Evolutionary conservation across 2,888 invertebrate species (phyloP).

Genomic region (Neoaliturus tenellus): DNA sequence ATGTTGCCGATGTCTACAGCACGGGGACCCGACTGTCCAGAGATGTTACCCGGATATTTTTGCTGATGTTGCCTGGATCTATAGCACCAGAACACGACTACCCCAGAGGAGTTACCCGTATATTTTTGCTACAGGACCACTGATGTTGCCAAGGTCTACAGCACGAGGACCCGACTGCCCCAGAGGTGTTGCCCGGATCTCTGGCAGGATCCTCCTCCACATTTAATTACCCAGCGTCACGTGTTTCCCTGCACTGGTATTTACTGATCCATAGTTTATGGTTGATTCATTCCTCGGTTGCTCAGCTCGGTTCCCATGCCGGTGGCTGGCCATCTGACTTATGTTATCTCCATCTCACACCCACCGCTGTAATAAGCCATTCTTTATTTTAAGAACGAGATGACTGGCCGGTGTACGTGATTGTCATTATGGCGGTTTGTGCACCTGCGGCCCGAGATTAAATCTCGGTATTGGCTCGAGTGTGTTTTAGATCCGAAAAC

Average conservation of each 20-base stretch:
- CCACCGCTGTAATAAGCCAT: constrained; percentile 39
- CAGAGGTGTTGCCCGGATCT: constrained; percentile 40
- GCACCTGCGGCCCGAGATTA: neutral
- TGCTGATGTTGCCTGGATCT: too few relatives aligned
- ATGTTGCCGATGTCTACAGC: too few relatives aligned
- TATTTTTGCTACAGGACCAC: too few relatives aligned
- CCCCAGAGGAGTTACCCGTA: too few relatives aligned
- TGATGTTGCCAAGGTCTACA: constrained; percentile 15
- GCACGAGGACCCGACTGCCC: neutral
- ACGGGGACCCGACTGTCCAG: too few relatives aligned
- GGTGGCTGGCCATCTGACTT: neutral
- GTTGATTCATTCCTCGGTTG: constrained; percentile 1
- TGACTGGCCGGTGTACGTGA: constrained; percentile 33
- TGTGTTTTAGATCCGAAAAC: too few relatives aligned
- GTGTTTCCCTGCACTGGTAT: constrained; percentile 50
- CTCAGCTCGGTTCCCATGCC: constrained; percentile 38
- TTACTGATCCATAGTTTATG: constrained; percentile 48
- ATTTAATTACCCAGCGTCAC: constrained; percentile 44
- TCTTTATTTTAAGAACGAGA: constrained; percentile 38
- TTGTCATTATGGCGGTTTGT: neutral
- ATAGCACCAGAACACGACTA: too few relatives aligned
- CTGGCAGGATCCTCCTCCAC: constrained; percentile 36
- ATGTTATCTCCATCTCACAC: constrained; percentile 44
- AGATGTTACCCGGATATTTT: too few relatives aligned
- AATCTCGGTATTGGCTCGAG: too few relatives aligned